Base-by-base conservation (phyloP, 1,140 invertebrate genomes). In the Achroia grisella region DNA sequence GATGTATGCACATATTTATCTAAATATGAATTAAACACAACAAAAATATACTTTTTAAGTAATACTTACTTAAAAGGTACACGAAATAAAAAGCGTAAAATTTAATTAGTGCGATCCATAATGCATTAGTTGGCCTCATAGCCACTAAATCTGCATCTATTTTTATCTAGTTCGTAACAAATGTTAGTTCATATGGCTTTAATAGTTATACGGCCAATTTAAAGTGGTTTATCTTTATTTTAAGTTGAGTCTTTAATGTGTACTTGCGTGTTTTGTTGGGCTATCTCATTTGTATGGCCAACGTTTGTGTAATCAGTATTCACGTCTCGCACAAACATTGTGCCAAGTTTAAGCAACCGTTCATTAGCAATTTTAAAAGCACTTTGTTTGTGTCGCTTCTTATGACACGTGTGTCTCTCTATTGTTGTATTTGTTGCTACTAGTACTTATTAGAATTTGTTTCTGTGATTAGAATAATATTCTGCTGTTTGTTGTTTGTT, bases 301-400 rank as follows among this genome's bases (percentile, higher is more conserved):
- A 64, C 61, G 61, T 71, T 70, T 49, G 56, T 42, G 41, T 64
- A 62, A 65, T 71, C 56, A 62, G 62, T 71, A 75, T 72, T 66
- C 63, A 42, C 35, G 39, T 34, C 48, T 51, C 49, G 61, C 59
- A 44, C 48, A 46, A 52, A 52, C 53, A 52, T 48, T 61, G 63
- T 67, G 57, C 62, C 62, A 59, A 61, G 60, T 70, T 74, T 74
- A 71, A 62, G 65, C 66, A 69, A 72, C 45, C 35, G 44, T 60
- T 74, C 64, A 74, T 77, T 74, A 72, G 73, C 62, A 72, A 74
- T 72, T 77, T 72, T 74, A 74, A 71, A 68, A 37, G 42, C 39
- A 50, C 55, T 68, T 63, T 77, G 66, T 74, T 71, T 77, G 52
- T 62, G 55, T 71, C 46, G 55, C 58, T 54, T 63, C 51, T 55